phyloP scores from a whole-genome alignment of 2,113 vertebrate genomes.

The Sorex araneus region DNA sequence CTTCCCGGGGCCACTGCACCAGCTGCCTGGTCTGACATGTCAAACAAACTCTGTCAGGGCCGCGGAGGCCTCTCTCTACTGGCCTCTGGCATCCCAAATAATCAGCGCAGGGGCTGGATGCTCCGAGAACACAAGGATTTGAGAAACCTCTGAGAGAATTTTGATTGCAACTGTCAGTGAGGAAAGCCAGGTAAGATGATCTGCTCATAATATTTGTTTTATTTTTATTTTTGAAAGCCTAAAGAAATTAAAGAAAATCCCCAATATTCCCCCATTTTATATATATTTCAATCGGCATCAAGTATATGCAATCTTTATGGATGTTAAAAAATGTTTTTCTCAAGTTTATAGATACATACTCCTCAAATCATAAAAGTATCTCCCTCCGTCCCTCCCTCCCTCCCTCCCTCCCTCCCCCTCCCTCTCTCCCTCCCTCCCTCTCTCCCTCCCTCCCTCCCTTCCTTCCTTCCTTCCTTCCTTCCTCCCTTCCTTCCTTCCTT shows the following conservation, averaged over 20 bases:
- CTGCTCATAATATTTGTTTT: background rate
- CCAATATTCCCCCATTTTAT: background rate
- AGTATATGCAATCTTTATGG: background rate
- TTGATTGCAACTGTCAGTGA: background rate
- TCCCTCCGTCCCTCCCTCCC: no score
- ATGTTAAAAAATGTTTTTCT: background rate
- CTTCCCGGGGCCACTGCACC: background rate
- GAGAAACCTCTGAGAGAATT: background rate
- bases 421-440: background rate
- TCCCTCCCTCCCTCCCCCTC: no score
- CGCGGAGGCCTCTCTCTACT: background rate
- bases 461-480: background rate
- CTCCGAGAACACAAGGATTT: background rate
- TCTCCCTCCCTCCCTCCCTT: no score
- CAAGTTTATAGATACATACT: background rate
- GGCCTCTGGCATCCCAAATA: background rate
- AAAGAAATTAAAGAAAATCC: background rate
- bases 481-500: background rate
- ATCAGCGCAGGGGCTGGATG: background rate
- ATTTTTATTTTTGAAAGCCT: background rate
- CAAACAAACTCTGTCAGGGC: no score
- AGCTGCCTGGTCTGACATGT: no score
- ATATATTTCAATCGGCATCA: background rate
- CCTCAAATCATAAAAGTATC: background rate
- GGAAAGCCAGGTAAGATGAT: slow-evolving; percentile 54